Percentiles rank a stretch among this genome's conserved stretches.
Conservation (phyloP, 2,113 vertebrate species). For the Ellobius talpinus region DNA sequence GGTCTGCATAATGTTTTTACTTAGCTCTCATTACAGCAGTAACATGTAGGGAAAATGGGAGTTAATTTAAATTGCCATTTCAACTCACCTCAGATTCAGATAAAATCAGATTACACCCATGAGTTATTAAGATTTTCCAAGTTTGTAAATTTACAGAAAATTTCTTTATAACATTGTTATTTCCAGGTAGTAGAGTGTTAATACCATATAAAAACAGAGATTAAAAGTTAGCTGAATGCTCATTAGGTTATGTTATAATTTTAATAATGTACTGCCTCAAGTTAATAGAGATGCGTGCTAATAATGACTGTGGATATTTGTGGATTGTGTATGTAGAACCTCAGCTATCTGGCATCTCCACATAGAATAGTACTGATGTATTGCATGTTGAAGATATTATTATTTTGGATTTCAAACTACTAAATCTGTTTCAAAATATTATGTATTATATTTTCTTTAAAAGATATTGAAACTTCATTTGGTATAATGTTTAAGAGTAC, state of each 20-base stretch:
- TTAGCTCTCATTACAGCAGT: not conserved
- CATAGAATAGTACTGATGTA: not conserved
- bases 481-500: not conserved
- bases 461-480: not conserved
- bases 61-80: slow-evolving; percentile 28
- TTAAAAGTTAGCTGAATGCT: slow-evolving; percentile 69
- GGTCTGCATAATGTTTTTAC: slow-evolving; percentile 25
- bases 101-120: slow-evolving; percentile 53
- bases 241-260: slow-evolving; percentile 56
- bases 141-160: slow-evolving; percentile 72
- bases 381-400: slow-evolving; percentile 1
- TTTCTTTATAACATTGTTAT: slow-evolving; percentile 70
- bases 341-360: not conserved
- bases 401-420: not conserved
- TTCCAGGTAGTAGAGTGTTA: slow-evolving; percentile 77
- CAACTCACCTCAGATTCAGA: slow-evolving; percentile 43
- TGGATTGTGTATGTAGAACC: not conserved
- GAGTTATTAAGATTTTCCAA: slow-evolving; percentile 68
- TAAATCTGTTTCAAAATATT: not conserved
- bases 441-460: not conserved
- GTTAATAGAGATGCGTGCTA: slow-evolving; percentile 52
- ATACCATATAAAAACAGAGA: slow-evolving; percentile 68
- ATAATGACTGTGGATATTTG: slow-evolving; percentile 53
- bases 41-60: not conserved
- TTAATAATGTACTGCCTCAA: slow-evolving; percentile 47